These are phyloP conservation scores for Eulemur macaco DNA, from an alignment of 2,113 vertebrate species.

Conservation along the genomic window DNA sequence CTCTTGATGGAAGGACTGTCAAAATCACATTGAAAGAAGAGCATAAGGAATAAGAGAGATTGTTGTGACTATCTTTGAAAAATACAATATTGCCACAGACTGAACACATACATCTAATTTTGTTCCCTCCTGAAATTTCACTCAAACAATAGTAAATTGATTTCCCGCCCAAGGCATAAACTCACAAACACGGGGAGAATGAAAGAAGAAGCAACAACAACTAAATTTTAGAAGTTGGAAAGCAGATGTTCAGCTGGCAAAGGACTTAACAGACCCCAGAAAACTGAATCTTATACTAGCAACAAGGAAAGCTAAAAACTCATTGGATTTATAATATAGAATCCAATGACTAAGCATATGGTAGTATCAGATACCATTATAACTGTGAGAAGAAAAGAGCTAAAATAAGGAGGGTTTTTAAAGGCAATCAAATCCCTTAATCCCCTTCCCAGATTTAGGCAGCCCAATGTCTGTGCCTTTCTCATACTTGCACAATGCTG, in stretches of 20 bases:
- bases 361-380: background rate
- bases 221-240: slow-evolving; percentile 45
- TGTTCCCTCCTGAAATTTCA: slow-evolving; percentile 26
- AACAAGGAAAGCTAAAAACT: background rate
- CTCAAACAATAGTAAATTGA: slow-evolving; percentile 35
- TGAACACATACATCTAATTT: background rate
- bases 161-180: background rate
- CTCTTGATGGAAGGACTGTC: background rate
- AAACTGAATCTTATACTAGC: slow-evolving; percentile 4
- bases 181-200: background rate
- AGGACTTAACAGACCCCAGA: background rate
- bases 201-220: slow-evolving; percentile 13
- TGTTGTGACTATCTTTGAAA: background rate
- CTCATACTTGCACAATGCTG: background rate
- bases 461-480: background rate
- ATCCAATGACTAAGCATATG: background rate
- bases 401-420: background rate
- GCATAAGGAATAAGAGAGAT: background rate
- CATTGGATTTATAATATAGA: slow-evolving; percentile 31
- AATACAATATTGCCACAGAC: background rate
- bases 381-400: background rate
- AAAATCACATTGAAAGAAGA: background rate
- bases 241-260: slow-evolving; percentile 58
- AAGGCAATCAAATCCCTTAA: background rate
- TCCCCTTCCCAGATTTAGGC: background rate